Percentiles rank a stretch among this genome's conserved stretches.
phyloP scores from a whole-genome alignment of 2,113 vertebrate genomes.

The Hemiprocne comata region DNA sequence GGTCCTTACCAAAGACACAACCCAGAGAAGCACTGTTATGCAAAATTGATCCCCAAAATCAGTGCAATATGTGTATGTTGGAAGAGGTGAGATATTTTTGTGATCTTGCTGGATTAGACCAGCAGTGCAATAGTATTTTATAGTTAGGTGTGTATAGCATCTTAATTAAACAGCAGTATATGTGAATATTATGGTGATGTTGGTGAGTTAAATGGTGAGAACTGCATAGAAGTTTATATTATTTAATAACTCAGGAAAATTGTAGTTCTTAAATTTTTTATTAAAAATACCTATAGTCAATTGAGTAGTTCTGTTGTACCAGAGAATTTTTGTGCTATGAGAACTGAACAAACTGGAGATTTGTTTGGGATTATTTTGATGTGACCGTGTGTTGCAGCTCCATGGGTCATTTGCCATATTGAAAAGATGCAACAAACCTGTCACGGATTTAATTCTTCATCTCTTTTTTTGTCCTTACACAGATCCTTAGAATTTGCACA shows the following conservation, averaged over 20 bases:
- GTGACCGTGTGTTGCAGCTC: fast-evolving
- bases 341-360: not conserved
- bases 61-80: fast-evolving
- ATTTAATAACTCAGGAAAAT: not conserved
- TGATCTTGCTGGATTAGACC: not conserved
- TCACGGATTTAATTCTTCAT: not conserved
- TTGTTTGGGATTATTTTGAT: not conserved
- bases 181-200: fast-evolving
- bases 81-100: not conserved
- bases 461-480: not conserved
- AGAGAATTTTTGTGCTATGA: not conserved
- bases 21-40: not conserved
- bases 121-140: not conserved
- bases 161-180: not conserved
- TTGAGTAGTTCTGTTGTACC: not conserved
- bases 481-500: conserved; percentile 95
- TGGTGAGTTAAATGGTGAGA: not conserved
- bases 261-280: not conserved
- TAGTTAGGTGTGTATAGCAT: fast-evolving
- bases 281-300: not conserved
- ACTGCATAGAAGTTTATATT: not conserved
- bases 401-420: fast-evolving
- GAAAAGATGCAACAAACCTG: not conserved
- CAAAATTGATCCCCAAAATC: not conserved
- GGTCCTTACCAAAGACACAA: not conserved